Evolutionary conservation across 2,113 vertebrate genomes (phyloP).

Genomic region (Catharus minimus): DNA sequence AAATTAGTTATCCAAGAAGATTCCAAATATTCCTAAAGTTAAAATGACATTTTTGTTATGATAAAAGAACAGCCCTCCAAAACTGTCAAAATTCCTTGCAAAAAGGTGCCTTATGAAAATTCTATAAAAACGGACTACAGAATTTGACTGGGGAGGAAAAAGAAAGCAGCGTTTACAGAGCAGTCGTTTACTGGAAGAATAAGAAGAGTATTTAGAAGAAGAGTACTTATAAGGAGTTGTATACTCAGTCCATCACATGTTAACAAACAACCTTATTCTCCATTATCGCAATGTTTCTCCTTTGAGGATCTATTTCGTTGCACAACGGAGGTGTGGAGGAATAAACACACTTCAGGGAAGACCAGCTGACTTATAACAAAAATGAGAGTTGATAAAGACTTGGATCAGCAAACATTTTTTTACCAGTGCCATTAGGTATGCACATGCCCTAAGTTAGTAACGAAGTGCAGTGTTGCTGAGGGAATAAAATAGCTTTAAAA

Average conservation of each 20-base stretch:
- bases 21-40: background rate
- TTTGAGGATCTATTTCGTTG: background rate
- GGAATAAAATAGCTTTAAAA: background rate
- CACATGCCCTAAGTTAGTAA: background rate
- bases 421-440: background rate
- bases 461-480: background rate
- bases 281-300: background rate
- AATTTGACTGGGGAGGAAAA: background rate
- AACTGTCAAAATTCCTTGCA: background rate
- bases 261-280: background rate
- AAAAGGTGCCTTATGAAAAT: background rate
- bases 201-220: background rate
- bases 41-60: background rate
- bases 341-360: background rate
- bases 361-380: background rate
- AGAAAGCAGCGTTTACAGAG: background rate
- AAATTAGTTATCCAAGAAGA: background rate
- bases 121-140: background rate
- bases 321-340: background rate
- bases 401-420: background rate
- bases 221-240: background rate
- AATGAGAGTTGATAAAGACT: background rate
- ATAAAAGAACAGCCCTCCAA: background rate
- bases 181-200: background rate
- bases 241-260: background rate